phyloP scores from a whole-genome alignment of 2,113 vertebrate genomes.

The Ceratotherium simum region DNA sequence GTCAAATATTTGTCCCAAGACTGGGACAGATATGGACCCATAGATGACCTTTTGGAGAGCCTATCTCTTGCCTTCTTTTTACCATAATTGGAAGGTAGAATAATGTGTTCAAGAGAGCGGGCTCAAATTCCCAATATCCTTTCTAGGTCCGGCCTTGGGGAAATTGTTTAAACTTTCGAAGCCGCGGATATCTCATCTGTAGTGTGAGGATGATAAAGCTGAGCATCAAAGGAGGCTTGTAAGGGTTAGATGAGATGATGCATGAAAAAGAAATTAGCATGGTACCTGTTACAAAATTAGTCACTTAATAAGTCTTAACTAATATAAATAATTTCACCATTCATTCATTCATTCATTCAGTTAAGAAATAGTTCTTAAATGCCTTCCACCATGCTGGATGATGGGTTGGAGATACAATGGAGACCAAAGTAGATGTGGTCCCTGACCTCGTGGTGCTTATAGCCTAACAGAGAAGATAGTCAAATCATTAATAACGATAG shows the following conservation, averaged over 20 bases:
- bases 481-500: not conserved
- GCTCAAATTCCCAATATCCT: not conserved
- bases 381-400: not conserved
- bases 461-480: not conserved
- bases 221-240: not conserved
- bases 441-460: not conserved
- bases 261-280: not conserved
- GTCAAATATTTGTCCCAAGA: not conserved
- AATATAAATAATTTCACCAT: not conserved
- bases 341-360: not conserved
- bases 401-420: not conserved
- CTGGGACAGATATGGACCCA: not conserved
- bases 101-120: not conserved
- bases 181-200: not conserved
- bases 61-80: not conserved
- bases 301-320: not conserved
- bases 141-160: not conserved
- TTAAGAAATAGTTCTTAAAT: not conserved
- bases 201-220: not conserved
- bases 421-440: not conserved
- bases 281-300: not conserved
- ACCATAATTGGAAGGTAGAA: not conserved
- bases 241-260: not conserved
- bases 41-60: not conserved
- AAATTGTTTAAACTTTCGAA: not conserved